A percentile compares a stretch with the other conserved stretches of the same genome.
Evolutionary conservation across 2,113 vertebrate species (phyloP).

Genomic region (Hymenochirus boettgeri): DNA sequence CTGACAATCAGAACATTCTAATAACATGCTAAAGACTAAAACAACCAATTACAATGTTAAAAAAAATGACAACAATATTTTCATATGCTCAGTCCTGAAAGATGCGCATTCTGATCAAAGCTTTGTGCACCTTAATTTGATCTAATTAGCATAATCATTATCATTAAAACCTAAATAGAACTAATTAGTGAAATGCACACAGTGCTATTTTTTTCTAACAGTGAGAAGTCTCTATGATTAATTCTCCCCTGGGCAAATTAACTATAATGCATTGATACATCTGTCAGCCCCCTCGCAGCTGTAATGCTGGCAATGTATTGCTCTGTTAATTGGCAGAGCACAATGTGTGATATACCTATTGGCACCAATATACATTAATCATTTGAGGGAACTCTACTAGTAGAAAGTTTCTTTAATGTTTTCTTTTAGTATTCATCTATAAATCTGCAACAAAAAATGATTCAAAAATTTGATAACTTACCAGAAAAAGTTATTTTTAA

Average conservation of each 20-base stretch:
- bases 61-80: background rate
- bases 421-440: background rate
- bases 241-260: slow-evolving; percentile 35
- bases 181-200: slow-evolving; percentile 38
- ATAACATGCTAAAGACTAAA: background rate
- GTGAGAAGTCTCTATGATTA: slow-evolving; percentile 23
- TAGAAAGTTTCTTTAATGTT: no score
- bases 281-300: slow-evolving; percentile 33
- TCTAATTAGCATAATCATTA: slow-evolving; percentile 38
- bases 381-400: no score
- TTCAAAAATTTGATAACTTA: no score
- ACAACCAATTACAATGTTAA: background rate
- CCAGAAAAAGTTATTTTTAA: no score
- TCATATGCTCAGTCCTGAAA: background rate
- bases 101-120: slow-evolving; percentile 10
- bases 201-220: slow-evolving; percentile 31
- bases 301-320: slow-evolving; percentile 7
- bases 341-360: slow-evolving; percentile 7
- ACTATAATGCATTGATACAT: slow-evolving; percentile 31
- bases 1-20: slow-evolving; percentile 4
- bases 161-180: slow-evolving; percentile 39
- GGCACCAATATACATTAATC: slow-evolving; percentile 1
- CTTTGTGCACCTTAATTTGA: slow-evolving; percentile 23
- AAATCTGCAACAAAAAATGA: no score
- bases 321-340: slow-evolving; percentile 7